Base-by-base conservation (phyloP, 2,797 vertebrate genomes). In the Tapirus indicus region DNA sequence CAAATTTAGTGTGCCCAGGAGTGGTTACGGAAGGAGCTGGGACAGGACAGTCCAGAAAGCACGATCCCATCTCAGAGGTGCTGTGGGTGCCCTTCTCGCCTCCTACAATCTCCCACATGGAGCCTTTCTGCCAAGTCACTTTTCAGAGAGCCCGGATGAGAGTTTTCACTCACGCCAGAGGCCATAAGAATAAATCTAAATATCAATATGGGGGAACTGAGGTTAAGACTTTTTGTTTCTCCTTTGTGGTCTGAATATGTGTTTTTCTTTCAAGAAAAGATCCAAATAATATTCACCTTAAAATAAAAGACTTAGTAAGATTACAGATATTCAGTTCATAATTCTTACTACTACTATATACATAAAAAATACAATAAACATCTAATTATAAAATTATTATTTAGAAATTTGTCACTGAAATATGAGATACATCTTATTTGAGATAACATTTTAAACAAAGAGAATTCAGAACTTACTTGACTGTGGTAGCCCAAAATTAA, bases 391-490 rank as follows among this genome's bases (percentile, higher is more conserved):
- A 74, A 10, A 64, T 16, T 60, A 60, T 32, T 41, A 38, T 60
- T 95, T 69, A 77, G n/a, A 74, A 84, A 62, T 62, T 7, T 91
- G 11, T 52, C 68, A 69, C 17, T 88, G 20, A 92, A 94, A 64
- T 62, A 92, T 18, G 6, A 54, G 62, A 80, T 20, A 21, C 8
- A 6, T 64, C 79, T 93, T 49, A 80, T 54, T 64, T 56, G 84
- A 85, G 72, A 93, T 60, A 80, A 83, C 14, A 64, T 11, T 44
- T 52, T 49, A 95, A 94, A 79, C 60, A 86, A 21, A 82, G 14
- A 91, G 29, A 56, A 77, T 18, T 56, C 52, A 82, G 52, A 38
- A 35, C 8, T 75, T 75, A 21, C 35, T 66, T 87, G 54, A 71
- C 17, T 1, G 1, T 5, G 2, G 32, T 7, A 41, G 29, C 13